Evolutionary conservation across 2,888 invertebrate genomes (phyloP), one percentile per base, ranked within the genome.

Genomic region (Psylliodes chrysocephalus): DNA sequence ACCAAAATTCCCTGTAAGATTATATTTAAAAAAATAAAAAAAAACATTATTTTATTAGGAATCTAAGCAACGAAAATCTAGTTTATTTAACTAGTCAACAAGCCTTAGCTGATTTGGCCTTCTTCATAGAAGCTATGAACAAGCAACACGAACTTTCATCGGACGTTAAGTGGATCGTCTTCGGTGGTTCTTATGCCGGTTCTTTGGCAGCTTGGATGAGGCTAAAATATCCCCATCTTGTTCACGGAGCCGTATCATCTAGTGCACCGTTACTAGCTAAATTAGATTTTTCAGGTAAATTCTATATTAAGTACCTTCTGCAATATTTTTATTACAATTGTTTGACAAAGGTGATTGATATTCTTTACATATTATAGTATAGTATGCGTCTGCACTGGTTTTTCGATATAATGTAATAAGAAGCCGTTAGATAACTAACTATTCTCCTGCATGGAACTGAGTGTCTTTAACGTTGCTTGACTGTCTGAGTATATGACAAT

Each of bases 171-270:
- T 96, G 96, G 95, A 90, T 98, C 67, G 91, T 90, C 0, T 97
- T 98, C 80, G 98, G 98, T 10, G 98, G 98, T 1, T 96, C 96
- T 0, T 98, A 98, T 81, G 92, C 97, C 1, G 97, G 96, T 1
- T 93, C 94, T 0, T 82, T 98, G 72, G 94, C 96, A 2, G 96
- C 96, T 2, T 98, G 98, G 97, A 79, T 90, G 59, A 84, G 96
- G 44, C 83, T 90, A 54, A 96, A 95, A 80, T 97, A 95, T 82
- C 96, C 97, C 0, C 91, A 94, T 82, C 85, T 96, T 17, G 89
- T 96, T 1, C 86, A 91, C 78, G 96, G 91, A 0, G 89, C 96
- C 4, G 89, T 97, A 51, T 95, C 96, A 6, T 89, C 94, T 0
- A 96, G 95, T 84, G 96, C 94, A 0, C 97, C 97, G 0, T 83